Conservation (phyloP, 2,888 invertebrate species). For the Apamea epomidion region DNA sequence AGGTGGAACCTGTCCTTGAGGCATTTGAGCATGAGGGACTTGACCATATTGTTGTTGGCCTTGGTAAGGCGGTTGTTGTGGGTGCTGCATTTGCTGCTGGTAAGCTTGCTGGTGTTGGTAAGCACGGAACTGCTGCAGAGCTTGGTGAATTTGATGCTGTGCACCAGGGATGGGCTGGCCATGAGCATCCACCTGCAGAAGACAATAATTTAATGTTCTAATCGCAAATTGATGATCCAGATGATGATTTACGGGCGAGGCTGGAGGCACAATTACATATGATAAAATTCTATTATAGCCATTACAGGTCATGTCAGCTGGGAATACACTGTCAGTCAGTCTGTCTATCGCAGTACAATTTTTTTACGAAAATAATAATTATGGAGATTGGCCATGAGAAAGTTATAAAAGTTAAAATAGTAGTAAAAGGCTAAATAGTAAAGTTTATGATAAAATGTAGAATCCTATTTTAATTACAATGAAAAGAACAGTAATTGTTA, state of each 20-base stretch:
- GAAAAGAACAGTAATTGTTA: not conserved
- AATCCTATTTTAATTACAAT: not conserved
- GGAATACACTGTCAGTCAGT: not conserved
- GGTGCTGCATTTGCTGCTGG: conserved; percentile 63
- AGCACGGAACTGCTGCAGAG: conserved; percentile 77
- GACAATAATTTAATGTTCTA: not conserved
- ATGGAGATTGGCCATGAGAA: not conserved
- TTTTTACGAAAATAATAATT: not conserved
- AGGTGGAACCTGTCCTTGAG: conserved; percentile 73
- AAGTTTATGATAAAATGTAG: not conserved
- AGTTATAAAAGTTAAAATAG: not conserved
- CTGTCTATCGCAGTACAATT: not conserved
- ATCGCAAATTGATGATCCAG: not conserved
- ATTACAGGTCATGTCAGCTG: not conserved
- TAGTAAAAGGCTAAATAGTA: not conserved
- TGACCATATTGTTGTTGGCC: conserved; percentile 67
- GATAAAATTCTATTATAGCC: not conserved
- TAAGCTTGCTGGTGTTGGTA: conserved; percentile 76
- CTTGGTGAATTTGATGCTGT: conserved; percentile 84
- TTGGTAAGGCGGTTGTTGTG: conserved; percentile 55
- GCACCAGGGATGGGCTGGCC: conserved; percentile 84
- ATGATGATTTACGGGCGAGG: not conserved
- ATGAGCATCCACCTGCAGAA: conserved; percentile 81
- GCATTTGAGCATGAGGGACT: conserved; percentile 66
- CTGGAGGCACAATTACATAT: not conserved